These are phyloP conservation scores for Clarias batrachus DNA, from an alignment of 2,113 vertebrate genomes.

Conservation along the genomic window DNA sequence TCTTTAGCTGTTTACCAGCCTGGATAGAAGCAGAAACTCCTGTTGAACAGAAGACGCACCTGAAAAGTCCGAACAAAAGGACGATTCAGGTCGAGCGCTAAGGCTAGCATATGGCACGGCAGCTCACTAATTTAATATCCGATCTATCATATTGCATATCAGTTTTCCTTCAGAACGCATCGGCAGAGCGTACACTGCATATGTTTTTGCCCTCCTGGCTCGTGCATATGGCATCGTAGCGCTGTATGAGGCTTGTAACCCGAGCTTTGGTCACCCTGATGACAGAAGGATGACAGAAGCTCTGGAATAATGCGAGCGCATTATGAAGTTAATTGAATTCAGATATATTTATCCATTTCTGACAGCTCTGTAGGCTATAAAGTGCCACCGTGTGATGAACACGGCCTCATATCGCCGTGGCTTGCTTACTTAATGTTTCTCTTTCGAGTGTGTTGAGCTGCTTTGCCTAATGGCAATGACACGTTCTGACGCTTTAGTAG, in stretches of 20 bases:
- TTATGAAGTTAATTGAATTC: constrained; percentile 34
- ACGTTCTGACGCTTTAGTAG: constrained; percentile 14
- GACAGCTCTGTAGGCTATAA: constrained; percentile 21
- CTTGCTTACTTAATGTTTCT: background rate
- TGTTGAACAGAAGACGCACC: constrained; percentile 56
- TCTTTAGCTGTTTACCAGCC: constrained; percentile 52
- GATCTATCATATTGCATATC: constrained; percentile 53
- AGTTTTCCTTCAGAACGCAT: constrained; percentile 43
- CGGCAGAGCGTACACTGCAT: constrained; percentile 26
- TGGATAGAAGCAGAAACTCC: constrained; percentile 61
- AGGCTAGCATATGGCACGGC: constrained; percentile 49
- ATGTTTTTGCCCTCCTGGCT: constrained; percentile 34
- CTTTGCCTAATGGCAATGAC: constrained; percentile 8
- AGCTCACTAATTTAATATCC: constrained; percentile 58
- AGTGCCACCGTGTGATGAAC: background rate
- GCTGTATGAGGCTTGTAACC: constrained; percentile 29
- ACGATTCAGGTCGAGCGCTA: constrained; percentile 30
- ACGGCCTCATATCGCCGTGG: background rate
- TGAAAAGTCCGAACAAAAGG: constrained; percentile 56
- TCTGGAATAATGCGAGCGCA: constrained; percentile 22
- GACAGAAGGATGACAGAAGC: constrained; percentile 44
- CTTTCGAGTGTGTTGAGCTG: background rate
- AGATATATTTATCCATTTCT: constrained; percentile 33
- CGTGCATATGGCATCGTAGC: constrained; percentile 44
- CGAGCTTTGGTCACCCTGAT: constrained; percentile 46